Evolutionary conservation across 2,797 vertebrate genomes (phyloP), one percentile per base, ranked within the genome.

Genomic region (Sylvilagus floridanus): DNA sequence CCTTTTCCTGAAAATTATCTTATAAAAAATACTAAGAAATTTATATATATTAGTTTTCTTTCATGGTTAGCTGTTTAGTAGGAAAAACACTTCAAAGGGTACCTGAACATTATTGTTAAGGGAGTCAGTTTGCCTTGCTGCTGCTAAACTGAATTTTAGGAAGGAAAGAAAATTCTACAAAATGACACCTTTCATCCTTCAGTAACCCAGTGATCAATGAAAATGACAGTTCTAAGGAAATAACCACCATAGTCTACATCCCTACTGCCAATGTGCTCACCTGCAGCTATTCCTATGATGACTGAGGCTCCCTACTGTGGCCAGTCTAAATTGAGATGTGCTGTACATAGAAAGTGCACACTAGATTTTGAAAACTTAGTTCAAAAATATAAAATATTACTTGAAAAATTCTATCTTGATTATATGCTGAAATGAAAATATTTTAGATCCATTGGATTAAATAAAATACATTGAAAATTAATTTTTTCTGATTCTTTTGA

Each of bases 391-490:
- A 65, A 77, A 92, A 35, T 21, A 82, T 17, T 47, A 8, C 26
- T 52, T 13, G 79, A 32, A 63, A 60, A 78, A 17, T 76, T 93
- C 89, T 66, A 90, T 87, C 81, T 66, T 90, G 24, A 75, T 47
- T 79, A 62, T 2, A 71, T 72, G 16, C 71, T 83, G 57, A 91
- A 94, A 83, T 37, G 16, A 66, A 72, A 73, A 60, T 37, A 69
- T 65, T 77, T 91, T 85, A 85, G 42, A 60, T 65, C 63, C 84
- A 52, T 26, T 50, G 21, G 26, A 7, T 28, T 88, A 91, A 79
- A 90, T 92, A 81, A 92, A 95, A 91, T 37, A 87, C 2, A 91
- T 75, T 83, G 57, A 50, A 94, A 90, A 85, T 72, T 47, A 81
- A 73, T 72, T 88, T 95, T 42, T 81, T 2, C 19, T 50, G 26